Base-by-base conservation (phyloP, 2,113 vertebrate genomes). In the Oriolus oriolus region DNA sequence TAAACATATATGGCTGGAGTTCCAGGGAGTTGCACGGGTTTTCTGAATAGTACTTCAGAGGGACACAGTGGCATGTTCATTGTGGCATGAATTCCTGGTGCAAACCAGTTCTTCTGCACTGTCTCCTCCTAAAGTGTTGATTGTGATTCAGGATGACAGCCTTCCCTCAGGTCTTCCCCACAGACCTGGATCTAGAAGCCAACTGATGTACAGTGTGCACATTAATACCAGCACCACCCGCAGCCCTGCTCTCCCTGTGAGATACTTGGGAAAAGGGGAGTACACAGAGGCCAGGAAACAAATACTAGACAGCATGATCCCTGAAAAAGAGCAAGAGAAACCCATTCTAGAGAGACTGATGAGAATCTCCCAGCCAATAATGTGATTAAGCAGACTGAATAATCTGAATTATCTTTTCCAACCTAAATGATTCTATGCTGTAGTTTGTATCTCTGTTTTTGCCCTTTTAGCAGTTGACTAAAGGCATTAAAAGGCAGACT, bases 161-260 rank as follows among this genome's bases (percentile, higher is more conserved):
- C 98, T 98, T 73, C 98, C 98, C 65, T 94, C 98, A 9, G 98
- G 98, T 10, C 98, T 98, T 98, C 98, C 54, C 98, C 98, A 24
- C 98, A 99, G 97, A 99, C 99, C 83, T 98, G 98, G 80, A 99
- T 99, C 97, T 97, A 99, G 97, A 98, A 98, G 90, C 98, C 98
- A n/a, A 97, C 6, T 59, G n/a, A 59, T 26, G n/a, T 59, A 16
- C n/a, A 97, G 98, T 42, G 97, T 98, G 33, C 88, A 99, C 75
- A 98, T 97, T 54, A 98, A 98, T 13, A 90, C 98, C 66, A 91
- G 95, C 92, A 97, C 97, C 20, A 96, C 98, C 94, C 98, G 95
- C 95, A 98, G 98, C 57, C 98, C 98, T 1, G 97, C 98, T 11
- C 98, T 98, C 24, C 98, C 98, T 1, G 98, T 98, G 59, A 99